These are phyloP conservation scores for Stratiomys singularior DNA, from an alignment of 2,888 invertebrate species.

Conservation along the genomic window DNA sequence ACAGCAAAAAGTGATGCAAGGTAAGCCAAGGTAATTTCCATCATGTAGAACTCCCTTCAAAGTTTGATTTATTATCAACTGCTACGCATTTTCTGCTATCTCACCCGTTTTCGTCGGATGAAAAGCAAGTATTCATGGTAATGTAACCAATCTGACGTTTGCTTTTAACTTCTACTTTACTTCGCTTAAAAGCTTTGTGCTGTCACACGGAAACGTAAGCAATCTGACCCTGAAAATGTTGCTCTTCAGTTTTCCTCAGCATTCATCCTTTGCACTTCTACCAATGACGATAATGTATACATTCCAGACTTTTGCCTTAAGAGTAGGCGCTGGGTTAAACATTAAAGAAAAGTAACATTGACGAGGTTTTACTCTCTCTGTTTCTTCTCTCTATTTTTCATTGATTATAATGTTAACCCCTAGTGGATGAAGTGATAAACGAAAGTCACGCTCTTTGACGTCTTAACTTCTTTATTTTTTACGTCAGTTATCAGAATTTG, in stretches of 20 bases:
- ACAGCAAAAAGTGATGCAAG: too few species aligned
- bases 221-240: slow-evolving; percentile 53
- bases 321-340: too few species aligned
- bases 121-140: background rate
- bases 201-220: slow-evolving; percentile 53
- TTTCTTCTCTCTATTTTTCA: too few species aligned
- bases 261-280: slow-evolving; percentile 20
- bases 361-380: too few species aligned
- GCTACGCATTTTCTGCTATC: background rate
- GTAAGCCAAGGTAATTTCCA: too few species aligned
- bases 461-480: too few species aligned
- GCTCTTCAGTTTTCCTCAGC: background rate
- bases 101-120: background rate
- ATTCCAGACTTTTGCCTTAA: background rate
- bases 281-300: slow-evolving; percentile 28
- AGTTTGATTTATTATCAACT: background rate
- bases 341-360: too few species aligned
- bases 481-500: too few species aligned
- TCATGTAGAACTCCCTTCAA: background rate
- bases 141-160: slow-evolving; percentile 34
- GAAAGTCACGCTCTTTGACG: too few species aligned
- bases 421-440: background rate
- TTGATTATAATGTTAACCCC: background rate
- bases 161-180: slow-evolving; percentile 36
- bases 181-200: slow-evolving; percentile 33